These are phyloP conservation scores for Potamilus streckersoni DNA, from an alignment of 1,140 invertebrate species.

Conservation along the genomic window DNA sequence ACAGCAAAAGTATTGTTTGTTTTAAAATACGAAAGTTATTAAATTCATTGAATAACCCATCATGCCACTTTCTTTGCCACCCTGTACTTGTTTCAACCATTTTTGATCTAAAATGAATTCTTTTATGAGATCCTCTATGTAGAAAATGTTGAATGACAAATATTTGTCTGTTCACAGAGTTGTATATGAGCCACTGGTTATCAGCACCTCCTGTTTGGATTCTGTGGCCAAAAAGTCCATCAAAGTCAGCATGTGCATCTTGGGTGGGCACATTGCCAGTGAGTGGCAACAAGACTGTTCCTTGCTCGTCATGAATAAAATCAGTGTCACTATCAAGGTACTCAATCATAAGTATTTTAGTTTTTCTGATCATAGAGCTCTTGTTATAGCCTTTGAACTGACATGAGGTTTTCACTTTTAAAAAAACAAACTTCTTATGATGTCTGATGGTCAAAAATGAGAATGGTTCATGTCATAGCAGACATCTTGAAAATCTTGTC, in stretches of 20 bases:
- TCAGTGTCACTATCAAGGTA: conserved; percentile 78
- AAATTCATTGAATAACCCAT: too few species aligned
- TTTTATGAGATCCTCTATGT: background rate
- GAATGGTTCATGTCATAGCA: too few species aligned
- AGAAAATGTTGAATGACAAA: too few species aligned
- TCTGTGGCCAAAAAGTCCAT: conserved; percentile 50
- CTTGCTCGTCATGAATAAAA: conserved; percentile 76
- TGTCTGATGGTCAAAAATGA: too few species aligned
- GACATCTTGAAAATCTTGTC: too few species aligned
- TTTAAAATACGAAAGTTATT: too few species aligned
- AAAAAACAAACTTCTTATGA: too few species aligned
- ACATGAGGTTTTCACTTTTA: too few species aligned
- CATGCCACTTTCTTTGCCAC: background rate
- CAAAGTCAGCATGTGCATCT: conserved; percentile 40
- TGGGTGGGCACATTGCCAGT: conserved; percentile 65
- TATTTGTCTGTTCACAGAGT: conserved; percentile 46
- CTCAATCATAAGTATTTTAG: background rate
- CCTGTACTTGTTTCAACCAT: background rate
- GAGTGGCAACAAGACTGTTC: conserved; percentile 71
- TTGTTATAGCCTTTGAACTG: too few species aligned
- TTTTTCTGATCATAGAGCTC: too few species aligned
- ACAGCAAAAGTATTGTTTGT: too few species aligned
- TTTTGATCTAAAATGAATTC: background rate
- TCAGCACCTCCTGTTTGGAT: conserved; percentile 61
- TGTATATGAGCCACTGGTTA: conserved; percentile 60